Evolutionary conservation across 2,888 invertebrate species (phyloP).

Genomic region (Agapetus fuscipes): DNA sequence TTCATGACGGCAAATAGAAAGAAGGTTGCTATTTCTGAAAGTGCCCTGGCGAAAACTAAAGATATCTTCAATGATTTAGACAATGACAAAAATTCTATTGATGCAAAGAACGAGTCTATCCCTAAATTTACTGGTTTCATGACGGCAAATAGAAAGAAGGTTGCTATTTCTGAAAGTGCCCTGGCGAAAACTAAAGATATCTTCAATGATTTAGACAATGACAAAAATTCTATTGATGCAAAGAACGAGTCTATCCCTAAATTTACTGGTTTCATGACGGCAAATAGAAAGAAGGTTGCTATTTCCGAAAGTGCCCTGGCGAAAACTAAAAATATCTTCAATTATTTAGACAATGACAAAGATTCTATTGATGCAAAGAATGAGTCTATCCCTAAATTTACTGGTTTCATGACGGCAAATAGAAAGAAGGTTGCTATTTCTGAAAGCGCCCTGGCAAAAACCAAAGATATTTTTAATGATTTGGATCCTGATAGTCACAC

Average conservation of each 20-base stretch:
- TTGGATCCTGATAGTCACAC: neutral
- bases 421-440: conserved; percentile 11
- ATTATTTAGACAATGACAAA: conserved; percentile 30
- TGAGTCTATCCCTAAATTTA: conserved; percentile 2
- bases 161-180: conserved; percentile 23
- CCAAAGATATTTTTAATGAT: conserved; percentile 14
- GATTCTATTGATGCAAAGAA: too few species aligned
- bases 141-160: conserved; percentile 30
- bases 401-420: conserved; percentile 6
- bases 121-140: conserved; percentile 24
- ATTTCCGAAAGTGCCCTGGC: conserved; percentile 20
- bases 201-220: conserved; percentile 29
- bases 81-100: conserved; percentile 3
- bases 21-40: conserved; percentile 2
- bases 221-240: too few species aligned
- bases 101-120: neutral
- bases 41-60: conserved; percentile 25
- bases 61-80: conserved; percentile 29
- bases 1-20: conserved; percentile 7
- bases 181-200: conserved; percentile 15
- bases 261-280: conserved; percentile 27
- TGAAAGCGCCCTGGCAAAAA: neutral
- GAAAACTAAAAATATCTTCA: conserved; percentile 24
- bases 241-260: neutral
- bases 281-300: conserved; percentile 28